Conservation (phyloP, 2,797 vertebrate genomes). For the Tinamus major region DNA sequence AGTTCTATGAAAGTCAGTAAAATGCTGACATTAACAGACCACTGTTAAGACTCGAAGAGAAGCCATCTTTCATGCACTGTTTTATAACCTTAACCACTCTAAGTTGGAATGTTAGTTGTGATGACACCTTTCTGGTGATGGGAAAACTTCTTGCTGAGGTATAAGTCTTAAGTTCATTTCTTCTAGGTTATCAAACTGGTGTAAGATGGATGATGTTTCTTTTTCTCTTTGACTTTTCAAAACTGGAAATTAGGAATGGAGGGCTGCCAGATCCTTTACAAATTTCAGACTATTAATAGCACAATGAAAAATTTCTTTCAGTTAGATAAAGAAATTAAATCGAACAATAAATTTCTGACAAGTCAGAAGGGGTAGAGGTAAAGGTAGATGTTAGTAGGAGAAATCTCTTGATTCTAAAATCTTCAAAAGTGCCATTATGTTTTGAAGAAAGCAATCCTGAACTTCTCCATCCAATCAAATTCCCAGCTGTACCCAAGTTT, state of each 20-base stretch:
- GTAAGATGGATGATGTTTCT: not conserved
- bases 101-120: not conserved
- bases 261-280: not conserved
- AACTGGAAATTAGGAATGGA: not conserved
- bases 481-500: not conserved
- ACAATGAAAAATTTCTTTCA: not conserved
- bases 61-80: not conserved
- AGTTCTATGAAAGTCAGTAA: not conserved
- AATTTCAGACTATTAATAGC: not conserved
- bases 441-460: not conserved
- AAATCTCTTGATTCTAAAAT: not conserved
- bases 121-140: not conserved
- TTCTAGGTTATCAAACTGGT: not conserved
- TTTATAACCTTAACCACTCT: not conserved
- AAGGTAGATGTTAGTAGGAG: not conserved
- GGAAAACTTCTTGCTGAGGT: not conserved
- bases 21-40: not conserved
- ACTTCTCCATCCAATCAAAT: not conserved
- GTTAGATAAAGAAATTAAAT: not conserved
- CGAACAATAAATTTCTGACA: not conserved
- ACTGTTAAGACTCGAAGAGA: not conserved
- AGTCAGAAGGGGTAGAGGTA: not conserved
- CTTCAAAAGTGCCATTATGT: not conserved
- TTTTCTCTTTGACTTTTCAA: not conserved
- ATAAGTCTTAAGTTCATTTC: not conserved